Base-by-base conservation (phyloP, 2,113 vertebrate genomes). In the Hydrochoerus hydrochaeris region DNA sequence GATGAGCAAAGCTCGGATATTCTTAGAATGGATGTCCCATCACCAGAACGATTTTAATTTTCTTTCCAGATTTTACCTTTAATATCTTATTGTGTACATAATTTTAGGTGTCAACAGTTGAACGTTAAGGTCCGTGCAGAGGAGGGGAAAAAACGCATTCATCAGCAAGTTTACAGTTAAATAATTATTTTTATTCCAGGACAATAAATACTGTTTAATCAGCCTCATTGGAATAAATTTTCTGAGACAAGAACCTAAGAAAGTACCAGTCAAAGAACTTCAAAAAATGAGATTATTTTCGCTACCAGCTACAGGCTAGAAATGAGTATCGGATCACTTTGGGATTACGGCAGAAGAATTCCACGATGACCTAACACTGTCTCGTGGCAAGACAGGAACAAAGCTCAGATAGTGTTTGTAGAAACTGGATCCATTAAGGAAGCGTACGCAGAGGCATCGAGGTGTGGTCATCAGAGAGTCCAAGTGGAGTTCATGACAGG, bases 281-380 rank as follows among this genome's bases (percentile, higher is more conserved):
- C 13, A 35, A 62, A 44, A 41, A 41, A 71, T 84, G 9, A 30
- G 75, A 6, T 46, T 28, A 6, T 28, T 75, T 75, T 49, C 2
- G 12, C 17, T 84, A 30, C n/a, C 6, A 22, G 1, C 11, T 63
- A 44, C 77, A 52, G 44, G 16, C 73, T 49, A 32, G 30, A 78
- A 78, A 35, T 71, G 46, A 46, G 46, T 46, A 49, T 44, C 3
- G 5, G 3, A 38, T 19, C 13, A 5, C 63, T 19, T 57, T 57
- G 49, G 35, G 32, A 71, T 30, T 12, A 13, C 7, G 54, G 1
- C 49, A 1, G 14, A 38, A 4, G n/a, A 52, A 58, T 82, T 58
- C 75, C 19, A 35, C 71, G 30, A 54, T 67, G 16, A 78, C 4
- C 13, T 0, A 5, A 0, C 19, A 17, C 62, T 8, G 0, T 26